Conservation (phyloP, 2,888 invertebrate genomes). For the Saturnia pavonia region DNA sequence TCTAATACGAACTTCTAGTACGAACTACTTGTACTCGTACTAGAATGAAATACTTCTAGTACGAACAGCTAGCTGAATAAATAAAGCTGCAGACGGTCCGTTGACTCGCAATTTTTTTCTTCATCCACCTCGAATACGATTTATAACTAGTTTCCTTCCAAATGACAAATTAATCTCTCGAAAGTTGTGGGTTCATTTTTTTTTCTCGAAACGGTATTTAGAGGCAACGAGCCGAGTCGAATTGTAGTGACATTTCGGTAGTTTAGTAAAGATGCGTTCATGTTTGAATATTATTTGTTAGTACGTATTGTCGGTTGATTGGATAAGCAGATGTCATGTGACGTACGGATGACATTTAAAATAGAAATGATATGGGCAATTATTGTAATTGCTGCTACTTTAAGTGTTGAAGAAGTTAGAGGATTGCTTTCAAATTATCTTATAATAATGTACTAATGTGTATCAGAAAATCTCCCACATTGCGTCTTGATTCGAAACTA, state of each 20-base stretch:
- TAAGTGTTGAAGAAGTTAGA: not conserved
- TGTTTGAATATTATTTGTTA: slow-evolving; percentile 17
- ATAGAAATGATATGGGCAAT: slow-evolving; percentile 6
- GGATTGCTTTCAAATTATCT: too few species aligned
- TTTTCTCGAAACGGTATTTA: slow-evolving; percentile 53
- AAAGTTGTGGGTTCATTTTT: slow-evolving; percentile 59
- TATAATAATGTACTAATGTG: too few species aligned
- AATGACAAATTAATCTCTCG: slow-evolving; percentile 79
- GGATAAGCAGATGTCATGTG: slow-evolving; percentile 22
- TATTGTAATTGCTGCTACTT: slow-evolving; percentile 5
- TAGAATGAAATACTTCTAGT: not conserved
- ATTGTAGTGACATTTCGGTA: slow-evolving; percentile 75
- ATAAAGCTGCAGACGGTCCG: slow-evolving; percentile 6
- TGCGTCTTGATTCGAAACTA: too few species aligned
- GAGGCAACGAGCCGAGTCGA: slow-evolving; percentile 64
- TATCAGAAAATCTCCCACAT: too few species aligned
- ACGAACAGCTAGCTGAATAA: slow-evolving; percentile 11
- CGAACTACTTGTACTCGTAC: too few species aligned
- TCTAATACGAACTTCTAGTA: too few species aligned
- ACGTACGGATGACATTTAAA: slow-evolving; percentile 10
- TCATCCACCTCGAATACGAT: slow-evolving; percentile 15
- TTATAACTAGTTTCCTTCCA: slow-evolving; percentile 65
- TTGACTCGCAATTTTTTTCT: slow-evolving; percentile 14
- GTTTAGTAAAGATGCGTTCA: slow-evolving; percentile 52
- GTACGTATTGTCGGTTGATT: slow-evolving; percentile 16